Evolutionary conservation across 2,797 vertebrate species (phyloP), one percentile per base, ranked within the genome.

Genomic region (Arrhamphus sclerolepis): DNA sequence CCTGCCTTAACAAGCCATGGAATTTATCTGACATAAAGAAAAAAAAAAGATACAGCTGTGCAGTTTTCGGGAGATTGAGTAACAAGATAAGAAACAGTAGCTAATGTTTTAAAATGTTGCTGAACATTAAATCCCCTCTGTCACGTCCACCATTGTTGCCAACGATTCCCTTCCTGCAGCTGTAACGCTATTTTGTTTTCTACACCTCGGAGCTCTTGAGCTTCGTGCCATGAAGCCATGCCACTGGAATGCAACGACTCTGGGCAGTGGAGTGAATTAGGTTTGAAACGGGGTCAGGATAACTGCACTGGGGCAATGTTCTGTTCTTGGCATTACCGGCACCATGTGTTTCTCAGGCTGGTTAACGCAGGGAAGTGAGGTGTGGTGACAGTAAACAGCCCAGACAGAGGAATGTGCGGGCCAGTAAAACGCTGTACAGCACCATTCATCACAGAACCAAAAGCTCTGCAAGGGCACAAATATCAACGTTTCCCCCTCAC

Each of bases 371-470:
- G 61, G 56, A 56, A 60, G 64, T 11, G 55, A 86, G 85, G 85
- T 87, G 86, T 77, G 77, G 66, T 72, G 79, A 86, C 77, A 76
- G 84, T 84, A 84, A 89, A 89, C 81, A 87, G 75, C 31, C 69
- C 62, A 55, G 79, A 86, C 77, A 44, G 34, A 77, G 80, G 86
- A 87, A 87, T 87, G 82, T 59, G 39, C 49, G 10, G 62, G 65
- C 75, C 76, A 76, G 72, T 82, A 83, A 83, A 90, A 81, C 1
- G 31, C 73, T 62, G 70, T 68, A 76, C 58, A 68, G 62, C 65
- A 0, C 81, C 77, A 87, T 91, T 87, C 69, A 84, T 91, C 83
- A 85, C 73, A 46, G 65, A 63, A 83, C 64, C 66, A 57, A 19
- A 55, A 65, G 62, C 81, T 68, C 84, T 64, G 70, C 59, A 14